These are phyloP conservation scores for Calidris pugnax DNA, from an alignment of 2,113 vertebrate species.

Conservation along the genomic window DNA sequence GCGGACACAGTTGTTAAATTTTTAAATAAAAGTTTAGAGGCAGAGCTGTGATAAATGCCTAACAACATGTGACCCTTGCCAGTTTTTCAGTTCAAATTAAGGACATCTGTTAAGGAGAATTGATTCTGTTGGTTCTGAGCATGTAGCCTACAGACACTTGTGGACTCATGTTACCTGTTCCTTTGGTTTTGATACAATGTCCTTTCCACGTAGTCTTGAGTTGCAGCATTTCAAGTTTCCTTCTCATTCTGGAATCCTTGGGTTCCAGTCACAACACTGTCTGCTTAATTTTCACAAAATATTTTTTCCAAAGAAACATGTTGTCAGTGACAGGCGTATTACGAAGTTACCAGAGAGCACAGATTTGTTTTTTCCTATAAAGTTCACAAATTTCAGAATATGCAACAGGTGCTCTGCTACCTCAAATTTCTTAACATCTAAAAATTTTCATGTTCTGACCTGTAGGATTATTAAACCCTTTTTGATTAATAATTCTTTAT, in stretches of 20 bases:
- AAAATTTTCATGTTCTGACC: not conserved
- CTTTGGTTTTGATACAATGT: not conserved
- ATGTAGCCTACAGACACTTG: not conserved
- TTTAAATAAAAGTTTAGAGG: not conserved
- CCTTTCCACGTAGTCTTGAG: not conserved
- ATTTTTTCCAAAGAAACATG: not conserved
- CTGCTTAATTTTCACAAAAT: conserved; percentile 4
- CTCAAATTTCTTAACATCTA: not conserved
- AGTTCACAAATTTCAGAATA: not conserved
- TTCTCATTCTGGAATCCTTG: not conserved
- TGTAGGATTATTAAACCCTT: not conserved
- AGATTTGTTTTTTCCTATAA: not conserved
- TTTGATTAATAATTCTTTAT: not conserved
- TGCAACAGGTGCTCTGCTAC: not conserved
- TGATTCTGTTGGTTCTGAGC: not conserved
- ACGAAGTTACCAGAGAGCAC: not conserved
- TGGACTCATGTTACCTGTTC: not conserved
- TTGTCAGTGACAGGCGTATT: not conserved
- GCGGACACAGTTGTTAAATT: not conserved
- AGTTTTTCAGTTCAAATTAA: not conserved
- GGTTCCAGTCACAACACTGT: not conserved
- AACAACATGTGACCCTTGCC: not conserved
- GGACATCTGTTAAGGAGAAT: not conserved
- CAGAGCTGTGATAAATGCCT: not conserved
- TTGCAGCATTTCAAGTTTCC: not conserved